These are phyloP conservation scores for Sprattus sprattus DNA, from an alignment of 2,113 vertebrate genomes.

Conservation along the genomic window DNA sequence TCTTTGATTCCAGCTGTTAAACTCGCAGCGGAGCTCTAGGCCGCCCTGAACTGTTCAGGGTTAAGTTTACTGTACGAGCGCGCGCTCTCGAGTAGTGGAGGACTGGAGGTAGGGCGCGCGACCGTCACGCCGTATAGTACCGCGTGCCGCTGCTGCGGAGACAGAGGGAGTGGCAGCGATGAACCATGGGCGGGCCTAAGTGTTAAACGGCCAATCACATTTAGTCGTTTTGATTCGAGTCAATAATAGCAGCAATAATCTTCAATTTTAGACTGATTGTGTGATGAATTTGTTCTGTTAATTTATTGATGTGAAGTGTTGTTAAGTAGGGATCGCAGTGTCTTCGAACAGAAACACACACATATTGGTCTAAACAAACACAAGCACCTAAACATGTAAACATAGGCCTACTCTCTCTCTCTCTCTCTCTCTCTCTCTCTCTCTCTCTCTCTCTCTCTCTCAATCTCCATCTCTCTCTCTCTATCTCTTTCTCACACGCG, in stretches of 20 bases:
- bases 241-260: not conserved
- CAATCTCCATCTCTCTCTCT: not conserved
- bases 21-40: not conserved
- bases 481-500: not conserved
- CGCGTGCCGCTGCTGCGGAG: constrained; percentile 19
- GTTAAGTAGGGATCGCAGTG: constrained; percentile 26
- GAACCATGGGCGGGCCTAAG: not conserved
- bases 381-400: not conserved
- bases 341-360: not conserved
- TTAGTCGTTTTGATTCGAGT: constrained; percentile 21
- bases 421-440: not conserved
- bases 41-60: not conserved
- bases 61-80: constrained; percentile 10
- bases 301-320: too few relatives aligned
- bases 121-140: constrained; percentile 12
- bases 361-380: not conserved
- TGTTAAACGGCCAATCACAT: not conserved
- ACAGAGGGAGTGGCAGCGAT: constrained; percentile 5
- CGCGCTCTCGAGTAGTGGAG: constrained; percentile 9
- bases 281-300: constrained; percentile 13
- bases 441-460: not conserved
- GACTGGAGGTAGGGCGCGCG: constrained; percentile 9
- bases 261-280: not conserved
- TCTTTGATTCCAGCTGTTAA: not conserved
- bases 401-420: not conserved